Evolutionary conservation across 2,797 vertebrate species (phyloP), one percentile per base, ranked within the genome.

Genomic region (Pangasius larnaudii): DNA sequence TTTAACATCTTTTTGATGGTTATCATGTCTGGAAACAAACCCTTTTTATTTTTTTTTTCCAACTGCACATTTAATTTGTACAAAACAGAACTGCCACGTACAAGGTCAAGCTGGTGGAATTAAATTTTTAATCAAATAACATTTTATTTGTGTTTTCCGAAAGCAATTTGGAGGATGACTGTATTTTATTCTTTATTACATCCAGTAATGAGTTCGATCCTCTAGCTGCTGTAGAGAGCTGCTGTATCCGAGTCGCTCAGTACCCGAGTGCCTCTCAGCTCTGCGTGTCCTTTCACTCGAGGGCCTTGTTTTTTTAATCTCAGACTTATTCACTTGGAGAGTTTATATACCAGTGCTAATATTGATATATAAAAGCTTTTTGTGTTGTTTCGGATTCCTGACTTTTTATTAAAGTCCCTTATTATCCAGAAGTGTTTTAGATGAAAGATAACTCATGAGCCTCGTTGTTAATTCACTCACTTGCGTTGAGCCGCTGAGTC

Each of bases 111-210:
- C 94, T 92, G 95, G 94, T 91, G 94, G 95, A 96, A 96, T 97
- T 95, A 94, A 94, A 96, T 96, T 97, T 96, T 83, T 96, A 96
- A 97, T 96, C 95, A 95, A 96, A 96, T 96, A 94, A 96, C 95
- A 94, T 96, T 95, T 95, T 96, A 96, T 96, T 95, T 96, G 95
- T 93, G 94, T 63, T n/a, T 82, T 96, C 96, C 96, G 96, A 96
- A 96, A 96, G 95, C 94, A 92, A 91, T 94, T 94, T 96, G 95
- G 96, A 96, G 95, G 95, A 96, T 96, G 94, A 93, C 96, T 94
- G 94, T 95, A 95, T 97, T 95, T 96, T 93, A 92, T 95, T 94
- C 94, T 96, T 96, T 96, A 96, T 96, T 96, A 96, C 94, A 89
- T 94, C 92, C 92, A 91, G 91, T 96, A 96, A 96, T 96, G 94